Evolutionary conservation across 2,888 invertebrate genomes (phyloP), one percentile per base, ranked within the genome.

Genomic region (Harmothoe impar): DNA sequence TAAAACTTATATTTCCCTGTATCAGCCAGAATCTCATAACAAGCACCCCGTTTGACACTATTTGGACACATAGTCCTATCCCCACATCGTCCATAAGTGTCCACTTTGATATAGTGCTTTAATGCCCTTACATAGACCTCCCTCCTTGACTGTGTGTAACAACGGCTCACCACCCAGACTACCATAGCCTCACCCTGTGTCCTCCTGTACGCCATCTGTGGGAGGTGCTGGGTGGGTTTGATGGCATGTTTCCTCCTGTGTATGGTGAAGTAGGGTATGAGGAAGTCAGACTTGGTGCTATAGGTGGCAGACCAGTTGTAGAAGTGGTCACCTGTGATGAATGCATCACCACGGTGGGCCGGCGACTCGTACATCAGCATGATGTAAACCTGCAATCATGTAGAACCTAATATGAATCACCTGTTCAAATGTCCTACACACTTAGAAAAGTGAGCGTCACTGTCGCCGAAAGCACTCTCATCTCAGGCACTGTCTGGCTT

Each of bases 241-340:
- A 3, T 10, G 10, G 43, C 43, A 3, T 43, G 43, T 43, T 7
- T 10, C 43, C 10, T 43, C 43, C 10, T 3, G 43, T 43, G 10
- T n/a, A n/a, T n/a, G 3, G 5, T 72, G 25, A 72, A 15, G 72
- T 29, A 72, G 29, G 72, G 72, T 3, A 29, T 29, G 25, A 72
- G 7, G 3, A 72, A 29, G 17, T 72, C 72, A 29, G 72, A 72
- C 17, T 29, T 25, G 15, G 7, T 7, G 25, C 25, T 29, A 29
- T 72, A 72, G 31, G 72, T 72, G 29, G 72, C 72, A 7, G 72
- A 29, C 72, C 72, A 72, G 29, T 72, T 72, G 72, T 72, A 72
- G 72, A 72, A 72, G 25, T 72, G 20, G 12, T 62, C 72, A 1
- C 25, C 72, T 29, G 0, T 25, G 17, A 72, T 72, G 31, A 29